Conservation (phyloP, 2,113 vertebrate species). For the Vulpes vulpes region DNA sequence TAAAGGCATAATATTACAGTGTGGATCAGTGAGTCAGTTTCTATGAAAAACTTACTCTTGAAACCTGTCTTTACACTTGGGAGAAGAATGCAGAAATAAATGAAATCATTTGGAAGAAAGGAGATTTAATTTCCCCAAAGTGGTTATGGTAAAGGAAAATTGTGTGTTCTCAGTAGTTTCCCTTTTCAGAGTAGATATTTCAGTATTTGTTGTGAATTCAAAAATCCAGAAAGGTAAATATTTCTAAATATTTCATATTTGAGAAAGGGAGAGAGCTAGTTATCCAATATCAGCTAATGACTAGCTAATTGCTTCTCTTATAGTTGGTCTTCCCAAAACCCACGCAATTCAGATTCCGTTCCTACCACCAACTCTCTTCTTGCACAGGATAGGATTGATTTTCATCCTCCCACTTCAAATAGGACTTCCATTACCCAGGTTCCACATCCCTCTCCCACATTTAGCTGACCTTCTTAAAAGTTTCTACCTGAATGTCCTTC, state of each 20-base stretch:
- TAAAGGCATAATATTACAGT: neutral
- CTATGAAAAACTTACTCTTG: neutral
- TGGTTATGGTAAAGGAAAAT: constrained; percentile 37
- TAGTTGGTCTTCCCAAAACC: neutral
- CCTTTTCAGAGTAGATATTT: neutral
- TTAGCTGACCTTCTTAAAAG: neutral
- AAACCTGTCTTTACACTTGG: neutral
- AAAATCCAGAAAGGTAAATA: neutral
- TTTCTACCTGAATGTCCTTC: neutral
- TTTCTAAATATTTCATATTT: neutral
- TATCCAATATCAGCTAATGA: neutral
- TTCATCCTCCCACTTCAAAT: neutral
- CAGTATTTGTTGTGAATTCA: constrained; percentile 12
- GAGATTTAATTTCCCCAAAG: neutral
- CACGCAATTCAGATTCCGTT: neutral
- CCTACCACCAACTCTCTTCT: neutral
- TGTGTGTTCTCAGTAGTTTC: neutral
- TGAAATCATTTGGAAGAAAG: constrained; percentile 49
- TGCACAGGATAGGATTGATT: neutral
- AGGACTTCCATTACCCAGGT: neutral
- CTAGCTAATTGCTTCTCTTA: neutral
- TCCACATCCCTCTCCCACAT: neutral
- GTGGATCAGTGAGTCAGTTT: neutral
- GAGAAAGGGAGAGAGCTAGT: neutral
- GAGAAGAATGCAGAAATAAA: constrained; percentile 15